Conservation (phyloP, 2,888 invertebrate genomes). For the Temnothorax ravouxi region DNA sequence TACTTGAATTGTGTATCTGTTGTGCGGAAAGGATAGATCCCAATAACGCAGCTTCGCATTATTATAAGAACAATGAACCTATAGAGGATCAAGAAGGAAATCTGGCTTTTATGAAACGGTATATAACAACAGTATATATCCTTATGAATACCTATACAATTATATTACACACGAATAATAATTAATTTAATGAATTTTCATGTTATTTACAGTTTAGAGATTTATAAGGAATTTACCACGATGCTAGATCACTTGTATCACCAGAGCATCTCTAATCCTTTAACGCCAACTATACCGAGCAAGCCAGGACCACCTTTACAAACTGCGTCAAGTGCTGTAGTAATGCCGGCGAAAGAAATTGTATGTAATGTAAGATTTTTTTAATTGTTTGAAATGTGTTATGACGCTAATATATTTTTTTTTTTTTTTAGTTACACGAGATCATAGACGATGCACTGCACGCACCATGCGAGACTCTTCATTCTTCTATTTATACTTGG, state of each 20-base stretch:
- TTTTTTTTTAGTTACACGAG: conserved; percentile 87
- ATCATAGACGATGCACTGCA: conserved; percentile 90
- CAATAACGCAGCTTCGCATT: conserved; percentile 94
- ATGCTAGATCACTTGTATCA: conserved; percentile 92
- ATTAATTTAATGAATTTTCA: neutral
- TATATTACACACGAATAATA: no score
- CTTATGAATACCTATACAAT: neutral
- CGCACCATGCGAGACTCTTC: conserved; percentile 94
- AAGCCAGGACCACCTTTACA: conserved; percentile 84
- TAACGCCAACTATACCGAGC: conserved; percentile 85
- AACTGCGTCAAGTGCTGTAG: conserved; percentile 72
- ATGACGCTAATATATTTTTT: conserved; percentile 44
- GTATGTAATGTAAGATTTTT: conserved; percentile 65
- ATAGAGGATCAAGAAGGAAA: conserved; percentile 94
- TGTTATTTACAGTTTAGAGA: conserved; percentile 90
- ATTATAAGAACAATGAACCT: conserved; percentile 94
- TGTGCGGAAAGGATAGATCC: conserved; percentile 96
- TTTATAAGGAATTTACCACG: conserved; percentile 94
- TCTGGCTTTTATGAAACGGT: conserved; percentile 91
- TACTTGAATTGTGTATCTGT: conserved; percentile 94
- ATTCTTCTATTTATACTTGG: conserved; percentile 97
- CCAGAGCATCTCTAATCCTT: conserved; percentile 87
- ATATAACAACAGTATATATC: neutral
- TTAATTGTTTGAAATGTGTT: conserved; percentile 1
- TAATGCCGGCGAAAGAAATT: conserved; percentile 82